These are phyloP conservation scores for Galbula dea DNA, from an alignment of 2,113 vertebrate genomes.

Conservation along the genomic window DNA sequence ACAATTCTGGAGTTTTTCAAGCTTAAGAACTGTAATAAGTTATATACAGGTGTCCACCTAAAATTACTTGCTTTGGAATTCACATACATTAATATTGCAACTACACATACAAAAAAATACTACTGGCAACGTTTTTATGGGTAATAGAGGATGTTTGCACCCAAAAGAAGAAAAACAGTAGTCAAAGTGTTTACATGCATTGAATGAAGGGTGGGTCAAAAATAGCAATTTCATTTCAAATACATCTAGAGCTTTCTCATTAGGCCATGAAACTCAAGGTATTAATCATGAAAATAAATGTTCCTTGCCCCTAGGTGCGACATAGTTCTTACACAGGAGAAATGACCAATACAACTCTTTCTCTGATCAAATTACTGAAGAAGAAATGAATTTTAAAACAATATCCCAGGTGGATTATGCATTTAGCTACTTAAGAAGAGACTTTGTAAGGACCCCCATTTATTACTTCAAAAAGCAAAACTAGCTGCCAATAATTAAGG, in stretches of 20 bases:
- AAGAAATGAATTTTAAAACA: constrained; percentile 77
- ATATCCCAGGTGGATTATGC: constrained; percentile 70
- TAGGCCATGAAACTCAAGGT: constrained; percentile 67
- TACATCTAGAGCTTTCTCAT: constrained; percentile 63
- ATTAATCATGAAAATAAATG: constrained; percentile 76
- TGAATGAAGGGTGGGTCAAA: not conserved
- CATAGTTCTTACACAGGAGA: constrained; percentile 65
- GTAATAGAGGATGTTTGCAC: not conserved
- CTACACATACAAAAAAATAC: not conserved
- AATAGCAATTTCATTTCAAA: constrained; percentile 54
- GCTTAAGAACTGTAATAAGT: not conserved
- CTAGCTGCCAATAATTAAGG: constrained; percentile 67
- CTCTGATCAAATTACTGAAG: constrained; percentile 75
- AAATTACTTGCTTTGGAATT: not conserved
- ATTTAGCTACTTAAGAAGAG: constrained; percentile 68
- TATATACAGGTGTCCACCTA: not conserved
- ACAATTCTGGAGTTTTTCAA: not conserved
- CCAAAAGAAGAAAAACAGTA: not conserved
- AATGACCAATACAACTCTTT: constrained; percentile 64
- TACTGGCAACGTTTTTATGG: not conserved
- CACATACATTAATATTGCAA: not conserved
- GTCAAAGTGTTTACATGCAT: constrained; percentile 40
- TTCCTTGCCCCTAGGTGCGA: constrained; percentile 65
- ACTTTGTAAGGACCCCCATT: constrained; percentile 60
- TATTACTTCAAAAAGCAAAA: constrained; percentile 66